These are phyloP conservation scores for Pollimyrus isidori DNA, from an alignment of 2,113 vertebrate species.

Conservation along the genomic window DNA sequence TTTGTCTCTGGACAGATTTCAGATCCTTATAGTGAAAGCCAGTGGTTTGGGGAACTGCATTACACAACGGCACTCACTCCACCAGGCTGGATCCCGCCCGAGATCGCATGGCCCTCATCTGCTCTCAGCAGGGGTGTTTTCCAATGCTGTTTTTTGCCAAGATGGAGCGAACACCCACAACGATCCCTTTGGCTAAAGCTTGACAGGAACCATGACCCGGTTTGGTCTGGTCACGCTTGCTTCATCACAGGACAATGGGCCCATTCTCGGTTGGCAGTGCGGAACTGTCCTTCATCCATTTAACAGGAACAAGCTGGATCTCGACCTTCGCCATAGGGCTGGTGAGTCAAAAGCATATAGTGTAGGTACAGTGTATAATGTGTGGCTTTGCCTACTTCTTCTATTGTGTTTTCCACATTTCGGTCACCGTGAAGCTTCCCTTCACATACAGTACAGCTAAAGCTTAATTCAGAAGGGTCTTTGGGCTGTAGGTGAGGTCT, in stretches of 20 bases:
- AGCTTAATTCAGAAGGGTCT: neutral
- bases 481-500: neutral
- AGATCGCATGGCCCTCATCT: neutral
- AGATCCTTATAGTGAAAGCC: neutral
- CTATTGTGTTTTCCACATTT: neutral
- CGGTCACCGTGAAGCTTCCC: neutral
- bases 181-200: neutral
- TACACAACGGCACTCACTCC: neutral
- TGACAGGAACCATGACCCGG: neutral
- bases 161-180: conserved; percentile 1
- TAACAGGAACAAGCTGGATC: neutral
- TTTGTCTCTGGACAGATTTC: neutral
- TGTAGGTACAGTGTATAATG: neutral
- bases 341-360: neutral
- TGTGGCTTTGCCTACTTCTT: neutral
- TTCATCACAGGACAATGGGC: neutral
- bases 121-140: neutral
- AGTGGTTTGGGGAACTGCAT: neutral
- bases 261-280: neutral
- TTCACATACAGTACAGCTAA: neutral
- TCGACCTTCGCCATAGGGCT: neutral
- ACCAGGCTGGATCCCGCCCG: neutral
- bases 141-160: neutral
- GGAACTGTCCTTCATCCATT: neutral
- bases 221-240: neutral